phyloP scores from a whole-genome alignment of 1,140 invertebrate genomes.

The Drosophila sp. region DNA sequence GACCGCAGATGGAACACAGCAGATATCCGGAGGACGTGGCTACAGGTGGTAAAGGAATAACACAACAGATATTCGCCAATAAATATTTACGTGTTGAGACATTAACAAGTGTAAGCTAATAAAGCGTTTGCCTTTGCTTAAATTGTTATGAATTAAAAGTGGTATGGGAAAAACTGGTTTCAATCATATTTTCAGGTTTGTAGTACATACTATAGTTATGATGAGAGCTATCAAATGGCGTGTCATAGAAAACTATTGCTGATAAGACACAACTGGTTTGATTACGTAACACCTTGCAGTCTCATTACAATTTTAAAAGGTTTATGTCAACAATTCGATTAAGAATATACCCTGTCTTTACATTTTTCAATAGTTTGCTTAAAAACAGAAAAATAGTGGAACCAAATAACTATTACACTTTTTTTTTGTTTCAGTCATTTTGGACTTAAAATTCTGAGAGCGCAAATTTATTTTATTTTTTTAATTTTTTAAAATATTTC shows the following conservation, averaged over 20 bases:
- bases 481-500: no score
- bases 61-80: background rate
- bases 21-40: background rate
- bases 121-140: background rate
- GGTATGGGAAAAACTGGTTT: no score
- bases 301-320: background rate
- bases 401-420: no score
- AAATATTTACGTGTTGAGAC: background rate
- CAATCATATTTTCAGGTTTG: no score
- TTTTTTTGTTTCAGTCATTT: no score
- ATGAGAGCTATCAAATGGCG: no score
- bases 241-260: background rate
- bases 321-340: background rate
- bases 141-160: no score
- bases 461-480: no score
- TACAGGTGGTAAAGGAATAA: conserved; percentile 5
- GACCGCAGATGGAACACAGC: background rate
- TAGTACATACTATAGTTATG: no score
- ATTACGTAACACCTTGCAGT: background rate
- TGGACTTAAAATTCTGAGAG: no score
- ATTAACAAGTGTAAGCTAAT: background rate
- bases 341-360: background rate
- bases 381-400: no score
- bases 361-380: no score
- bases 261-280: background rate